Conservation (phyloP, 2,888 invertebrate species). For the Loripinus fragilis region DNA sequence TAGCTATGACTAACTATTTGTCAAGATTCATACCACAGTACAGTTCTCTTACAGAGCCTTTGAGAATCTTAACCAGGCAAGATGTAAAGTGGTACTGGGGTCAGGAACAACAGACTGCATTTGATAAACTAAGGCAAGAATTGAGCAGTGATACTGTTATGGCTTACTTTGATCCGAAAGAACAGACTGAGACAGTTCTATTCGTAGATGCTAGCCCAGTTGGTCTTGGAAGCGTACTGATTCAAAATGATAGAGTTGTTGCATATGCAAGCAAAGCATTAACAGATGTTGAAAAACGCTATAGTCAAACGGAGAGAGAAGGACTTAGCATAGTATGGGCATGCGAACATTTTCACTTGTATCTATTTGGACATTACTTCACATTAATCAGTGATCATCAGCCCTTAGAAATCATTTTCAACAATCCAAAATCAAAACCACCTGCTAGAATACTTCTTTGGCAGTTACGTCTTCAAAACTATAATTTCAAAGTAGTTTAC, state of each 20-base stretch:
- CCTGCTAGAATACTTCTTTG: too few relatives aligned
- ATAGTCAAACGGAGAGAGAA: too few relatives aligned
- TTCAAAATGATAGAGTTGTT: conserved; percentile 45
- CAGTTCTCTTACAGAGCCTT: conserved; percentile 57
- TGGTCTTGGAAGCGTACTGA: conserved; percentile 58
- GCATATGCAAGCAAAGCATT: too few relatives aligned
- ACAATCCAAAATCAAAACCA: too few relatives aligned
- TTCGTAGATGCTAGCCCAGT: conserved; percentile 62
- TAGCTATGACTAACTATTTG: conserved; percentile 64
- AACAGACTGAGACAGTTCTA: conserved; percentile 39
- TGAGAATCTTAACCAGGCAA: conserved; percentile 49
- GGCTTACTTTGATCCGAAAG: conserved; percentile 53
- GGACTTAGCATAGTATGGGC: too few relatives aligned
- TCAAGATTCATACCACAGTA: conserved; percentile 63
- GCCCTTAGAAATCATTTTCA: too few relatives aligned
- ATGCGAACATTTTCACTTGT: too few relatives aligned
- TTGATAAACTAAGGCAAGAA: conserved; percentile 44
- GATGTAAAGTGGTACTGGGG: conserved; percentile 47
- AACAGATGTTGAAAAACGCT: too few relatives aligned
- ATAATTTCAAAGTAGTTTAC: too few relatives aligned
- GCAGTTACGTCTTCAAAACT: too few relatives aligned
- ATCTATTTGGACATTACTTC: too few relatives aligned
- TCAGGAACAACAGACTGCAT: conserved; percentile 49
- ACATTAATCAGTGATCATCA: too few relatives aligned
- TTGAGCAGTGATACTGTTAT: conserved; percentile 50